phyloP scores from a whole-genome alignment of 1,140 invertebrate species.

The Lasioglossum baleicum region DNA sequence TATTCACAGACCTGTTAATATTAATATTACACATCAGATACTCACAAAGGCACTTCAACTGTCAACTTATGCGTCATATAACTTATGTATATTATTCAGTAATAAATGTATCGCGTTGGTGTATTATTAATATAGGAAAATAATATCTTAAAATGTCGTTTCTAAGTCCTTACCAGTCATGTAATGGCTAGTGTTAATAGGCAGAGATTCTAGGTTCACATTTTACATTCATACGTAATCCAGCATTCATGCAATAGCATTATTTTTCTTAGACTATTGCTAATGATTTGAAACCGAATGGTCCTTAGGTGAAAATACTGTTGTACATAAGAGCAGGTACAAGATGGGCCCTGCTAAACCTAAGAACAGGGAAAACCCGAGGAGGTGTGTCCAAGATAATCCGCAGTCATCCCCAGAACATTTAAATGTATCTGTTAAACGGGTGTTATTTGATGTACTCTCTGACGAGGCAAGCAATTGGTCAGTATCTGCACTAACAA shows the following conservation, averaged over 20 bases:
- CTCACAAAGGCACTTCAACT: conserved; percentile 36
- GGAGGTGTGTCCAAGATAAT: conserved; percentile 74
- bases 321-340: conserved; percentile 71
- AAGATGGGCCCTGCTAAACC: conserved; percentile 75
- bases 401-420: conserved; percentile 79
- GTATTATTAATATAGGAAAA: conserved; percentile 7
- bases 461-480: conserved; percentile 62
- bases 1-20: background rate
- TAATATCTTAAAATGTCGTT: background rate
- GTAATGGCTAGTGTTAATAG: background rate
- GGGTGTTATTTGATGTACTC: conserved; percentile 37
- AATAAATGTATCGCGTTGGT: background rate
- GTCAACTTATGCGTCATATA: background rate
- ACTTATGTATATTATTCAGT: background rate
- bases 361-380: conserved; percentile 73
- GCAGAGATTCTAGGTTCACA: background rate
- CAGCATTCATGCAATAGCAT: background rate
- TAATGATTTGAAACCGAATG: conserved; percentile 47
- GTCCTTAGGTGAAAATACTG: conserved; percentile 67
- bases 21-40: conserved; percentile 1
- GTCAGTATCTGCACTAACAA: conserved; percentile 61
- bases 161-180: background rate
- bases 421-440: conserved; percentile 68
- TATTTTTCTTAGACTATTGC: background rate
- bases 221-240: background rate